Conservation (phyloP, 2,888 invertebrate genomes). For the Diploptera punctata region DNA sequence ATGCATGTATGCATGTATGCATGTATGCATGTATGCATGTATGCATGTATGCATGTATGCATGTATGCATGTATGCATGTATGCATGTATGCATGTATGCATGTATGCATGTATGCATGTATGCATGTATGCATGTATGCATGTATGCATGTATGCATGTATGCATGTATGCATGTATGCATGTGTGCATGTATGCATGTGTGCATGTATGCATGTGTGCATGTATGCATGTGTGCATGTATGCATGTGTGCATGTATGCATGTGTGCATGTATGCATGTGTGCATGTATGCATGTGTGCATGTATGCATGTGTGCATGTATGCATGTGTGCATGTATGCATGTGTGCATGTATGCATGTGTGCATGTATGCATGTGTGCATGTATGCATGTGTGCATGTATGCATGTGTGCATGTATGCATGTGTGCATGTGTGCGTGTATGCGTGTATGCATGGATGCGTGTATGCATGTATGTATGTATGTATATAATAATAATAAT, state of each 20-base stretch:
- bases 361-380: no score
- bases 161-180: background rate
- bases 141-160: background rate
- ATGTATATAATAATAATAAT: no score
- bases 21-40: constrained; percentile 9
- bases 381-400: background rate
- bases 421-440: no score
- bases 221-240: background rate
- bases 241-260: background rate
- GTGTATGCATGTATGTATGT: no score
- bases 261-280: background rate
- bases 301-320: constrained; percentile 13
- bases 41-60: background rate
- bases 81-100: background rate
- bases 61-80: background rate
- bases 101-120: background rate
- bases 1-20: constrained; percentile 13
- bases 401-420: background rate
- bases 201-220: background rate
- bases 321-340: background rate
- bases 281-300: background rate
- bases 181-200: background rate
- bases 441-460: no score
- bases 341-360: background rate
- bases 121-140: background rate